These are phyloP conservation scores for Oscheius sp. DNA, from an alignment of 2,888 invertebrate genomes.

Conservation along the genomic window DNA sequence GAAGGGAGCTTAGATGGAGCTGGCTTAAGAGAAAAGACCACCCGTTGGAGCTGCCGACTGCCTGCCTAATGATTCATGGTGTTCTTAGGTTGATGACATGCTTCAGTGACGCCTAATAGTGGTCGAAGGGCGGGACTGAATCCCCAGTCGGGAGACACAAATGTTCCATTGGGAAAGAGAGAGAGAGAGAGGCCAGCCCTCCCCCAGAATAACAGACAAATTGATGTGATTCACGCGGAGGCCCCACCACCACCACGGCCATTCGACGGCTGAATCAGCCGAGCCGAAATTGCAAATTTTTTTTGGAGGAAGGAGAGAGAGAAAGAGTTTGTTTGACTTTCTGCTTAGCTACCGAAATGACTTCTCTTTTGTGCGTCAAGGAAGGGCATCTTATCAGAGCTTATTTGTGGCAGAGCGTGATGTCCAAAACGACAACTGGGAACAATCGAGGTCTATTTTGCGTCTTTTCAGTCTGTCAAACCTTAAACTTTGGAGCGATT, in stretches of 20 bases:
- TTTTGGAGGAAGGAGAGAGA: neutral
- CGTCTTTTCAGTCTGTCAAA: no score
- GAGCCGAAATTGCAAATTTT: neutral
- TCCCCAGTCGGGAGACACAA: neutral
- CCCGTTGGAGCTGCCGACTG: neutral
- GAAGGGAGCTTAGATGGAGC: no score
- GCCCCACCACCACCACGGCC: no score
- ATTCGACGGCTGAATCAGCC: neutral
- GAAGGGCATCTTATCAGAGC: neutral
- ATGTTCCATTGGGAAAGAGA: neutral
- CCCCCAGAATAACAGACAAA: conserved; percentile 9
- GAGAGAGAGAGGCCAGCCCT: neutral
- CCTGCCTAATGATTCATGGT: conserved; percentile 29
- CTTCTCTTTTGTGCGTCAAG: neutral
- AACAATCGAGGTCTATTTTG: no score
- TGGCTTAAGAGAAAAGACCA: no score
- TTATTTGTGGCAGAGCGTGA: neutral
- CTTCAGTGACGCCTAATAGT: conserved; percentile 27
- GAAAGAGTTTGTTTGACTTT: neutral
- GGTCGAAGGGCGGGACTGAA: neutral
- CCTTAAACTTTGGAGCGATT: no score
- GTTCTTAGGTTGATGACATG: conserved; percentile 29
- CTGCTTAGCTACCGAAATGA: neutral
- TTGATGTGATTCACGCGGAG: conserved; percentile 1
- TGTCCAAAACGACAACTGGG: no score